Percentiles rank a stretch among this genome's conserved stretches.
These are phyloP conservation scores for Ferrisia virgata DNA, from an alignment of 2,888 invertebrate species.

Conservation along the genomic window DNA sequence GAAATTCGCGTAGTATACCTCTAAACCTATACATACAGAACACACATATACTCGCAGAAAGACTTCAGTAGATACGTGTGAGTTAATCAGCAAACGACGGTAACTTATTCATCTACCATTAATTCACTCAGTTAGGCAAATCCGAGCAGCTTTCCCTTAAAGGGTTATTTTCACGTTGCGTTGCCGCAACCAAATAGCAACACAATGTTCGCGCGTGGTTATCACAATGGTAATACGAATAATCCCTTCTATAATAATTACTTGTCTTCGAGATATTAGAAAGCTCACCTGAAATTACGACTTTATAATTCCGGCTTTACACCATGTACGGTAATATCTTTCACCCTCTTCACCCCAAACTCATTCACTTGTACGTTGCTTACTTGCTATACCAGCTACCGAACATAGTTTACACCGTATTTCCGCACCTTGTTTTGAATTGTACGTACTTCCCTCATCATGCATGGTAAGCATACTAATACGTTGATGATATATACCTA, in stretches of 20 bases:
- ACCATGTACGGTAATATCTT: not conserved
- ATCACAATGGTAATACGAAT: conserved; percentile 13
- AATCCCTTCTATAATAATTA: conserved; percentile 26
- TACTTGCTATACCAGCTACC: too few relatives aligned
- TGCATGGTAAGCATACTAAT: too few relatives aligned
- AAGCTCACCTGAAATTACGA: conserved; percentile 12
- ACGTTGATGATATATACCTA: too few relatives aligned
- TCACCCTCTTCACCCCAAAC: too few relatives aligned
- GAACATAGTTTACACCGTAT: too few relatives aligned
- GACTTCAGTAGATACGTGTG: too few relatives aligned
- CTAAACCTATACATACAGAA: too few relatives aligned
- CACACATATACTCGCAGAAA: too few relatives aligned
- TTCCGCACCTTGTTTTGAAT: too few relatives aligned
- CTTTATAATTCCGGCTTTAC: not conserved
- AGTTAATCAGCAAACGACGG: not conserved
- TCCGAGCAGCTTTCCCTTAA: not conserved
- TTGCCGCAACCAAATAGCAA: not conserved
- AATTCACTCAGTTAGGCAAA: conserved; percentile 5
- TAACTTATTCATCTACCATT: not conserved
- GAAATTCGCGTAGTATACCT: too few relatives aligned
- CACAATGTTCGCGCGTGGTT: not conserved
- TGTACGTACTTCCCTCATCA: too few relatives aligned
- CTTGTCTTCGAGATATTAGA: conserved; percentile 31
- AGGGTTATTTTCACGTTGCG: not conserved
- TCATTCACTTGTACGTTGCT: too few relatives aligned